phyloP scores from a whole-genome alignment of 2,888 invertebrate species.

The Sarcophaga carnaria region DNA sequence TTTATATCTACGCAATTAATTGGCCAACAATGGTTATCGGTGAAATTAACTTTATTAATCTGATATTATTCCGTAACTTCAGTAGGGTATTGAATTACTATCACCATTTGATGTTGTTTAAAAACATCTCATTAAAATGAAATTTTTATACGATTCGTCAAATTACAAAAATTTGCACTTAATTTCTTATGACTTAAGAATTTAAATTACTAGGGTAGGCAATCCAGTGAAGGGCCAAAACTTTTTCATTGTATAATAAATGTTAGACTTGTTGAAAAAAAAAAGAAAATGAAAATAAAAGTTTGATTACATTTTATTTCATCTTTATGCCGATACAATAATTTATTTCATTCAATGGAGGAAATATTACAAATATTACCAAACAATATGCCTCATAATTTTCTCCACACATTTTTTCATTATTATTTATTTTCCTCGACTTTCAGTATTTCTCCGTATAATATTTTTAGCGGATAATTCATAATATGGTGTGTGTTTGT shows the following conservation, averaged over 20 bases:
- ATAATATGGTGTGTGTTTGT: conserved; percentile 4
- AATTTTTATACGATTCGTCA: conserved; percentile 55
- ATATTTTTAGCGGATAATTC: conserved; percentile 38
- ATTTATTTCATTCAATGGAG: conserved; percentile 31
- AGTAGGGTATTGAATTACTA: no score
- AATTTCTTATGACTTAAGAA: conserved; percentile 53
- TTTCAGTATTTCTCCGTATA: no score
- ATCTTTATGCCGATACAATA: conserved; percentile 32
- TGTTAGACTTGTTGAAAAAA: conserved; percentile 32
- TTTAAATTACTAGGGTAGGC: no score
- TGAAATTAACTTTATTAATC: no score
- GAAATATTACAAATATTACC: conserved; percentile 28
- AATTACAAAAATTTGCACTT: conserved; percentile 57
- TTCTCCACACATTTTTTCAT: conserved; percentile 54
- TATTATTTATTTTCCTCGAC: background rate
- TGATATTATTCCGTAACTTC: no score
- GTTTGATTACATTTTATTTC: conserved; percentile 28
- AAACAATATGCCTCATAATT: conserved; percentile 55
- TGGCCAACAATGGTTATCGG: no score
- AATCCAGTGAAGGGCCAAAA: conserved; percentile 6
- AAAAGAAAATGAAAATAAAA: background rate
- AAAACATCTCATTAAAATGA: conserved; percentile 55
- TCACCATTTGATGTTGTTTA: background rate
- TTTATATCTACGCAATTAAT: no score
- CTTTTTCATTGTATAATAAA: conserved; percentile 47